These are phyloP conservation scores for Drosophila micromelanica DNA, from an alignment of 1,140 invertebrate species.

Conservation along the genomic window DNA sequence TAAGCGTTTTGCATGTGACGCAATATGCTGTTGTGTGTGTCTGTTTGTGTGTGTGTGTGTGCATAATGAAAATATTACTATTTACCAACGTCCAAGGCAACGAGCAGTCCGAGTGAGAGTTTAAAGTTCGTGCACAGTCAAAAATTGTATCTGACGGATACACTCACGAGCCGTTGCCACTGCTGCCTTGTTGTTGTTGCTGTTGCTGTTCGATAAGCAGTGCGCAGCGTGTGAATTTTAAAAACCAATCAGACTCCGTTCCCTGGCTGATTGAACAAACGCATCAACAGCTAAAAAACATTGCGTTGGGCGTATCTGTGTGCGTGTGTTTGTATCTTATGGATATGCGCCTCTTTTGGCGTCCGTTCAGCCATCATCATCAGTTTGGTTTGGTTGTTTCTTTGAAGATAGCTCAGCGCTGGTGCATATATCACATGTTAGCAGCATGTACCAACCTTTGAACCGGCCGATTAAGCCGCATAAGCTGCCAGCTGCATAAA, in stretches of 20 bases:
- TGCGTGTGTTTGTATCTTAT: conserved; percentile 11
- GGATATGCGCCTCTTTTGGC: conserved; percentile 25
- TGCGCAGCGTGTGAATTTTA: conserved; percentile 64
- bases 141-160: conserved; percentile 64
- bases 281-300: conserved; percentile 1
- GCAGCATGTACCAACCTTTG: conserved; percentile 40
- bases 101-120: conserved; percentile 41
- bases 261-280: conserved; percentile 43
- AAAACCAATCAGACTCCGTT: conserved; percentile 66
- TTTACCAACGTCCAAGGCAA: conserved; percentile 60
- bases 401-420: conserved; percentile 36
- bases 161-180: conserved; percentile 23
- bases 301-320: neutral
- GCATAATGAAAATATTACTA: conserved; percentile 71
- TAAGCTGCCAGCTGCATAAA: conserved; percentile 56
- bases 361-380: conserved; percentile 42
- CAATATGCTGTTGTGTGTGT: conserved; percentile 34
- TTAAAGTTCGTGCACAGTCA: conserved; percentile 69
- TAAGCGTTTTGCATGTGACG: conserved; percentile 79
- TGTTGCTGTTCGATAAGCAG: conserved; percentile 55
- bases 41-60: conserved; percentile 24
- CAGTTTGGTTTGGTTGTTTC: conserved; percentile 1
- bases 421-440: conserved; percentile 27
- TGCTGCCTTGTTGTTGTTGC: neutral
- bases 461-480: conserved; percentile 42